Evolutionary conservation across 2,888 invertebrate genomes (phyloP), one percentile per base, ranked within the genome.

Genomic region (Thera britannica): DNA sequence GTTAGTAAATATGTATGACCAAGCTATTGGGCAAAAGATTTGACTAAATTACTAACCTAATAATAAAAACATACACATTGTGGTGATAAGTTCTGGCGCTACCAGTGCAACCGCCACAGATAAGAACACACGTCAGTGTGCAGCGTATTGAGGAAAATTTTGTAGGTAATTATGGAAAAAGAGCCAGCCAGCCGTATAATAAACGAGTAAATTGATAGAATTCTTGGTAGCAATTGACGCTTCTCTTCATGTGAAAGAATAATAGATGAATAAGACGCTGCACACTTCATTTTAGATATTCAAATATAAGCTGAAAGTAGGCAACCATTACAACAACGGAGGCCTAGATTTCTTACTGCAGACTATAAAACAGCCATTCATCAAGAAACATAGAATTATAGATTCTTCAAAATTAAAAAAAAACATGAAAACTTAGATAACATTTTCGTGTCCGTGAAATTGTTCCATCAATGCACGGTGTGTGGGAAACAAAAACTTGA

Each of bases 91-190:
- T 65, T 66, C 70, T 51, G 67, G 57, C 52, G 44, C 55, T 51
- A 48, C 38, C 49, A 34, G 7, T 57, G 23, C 56, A 6, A 38
- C 55, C 6, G 5, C 12, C 48, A 48, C 59, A 49, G 59, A 72
- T 72, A 72, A 70, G 70, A 68, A 71, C 65, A 65, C 61, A 66
- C 71, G 60, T 54, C 2, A 36, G 81, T 88, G 77, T 80, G 86
- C 79, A 84, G 86, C 68, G 73, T 77, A 83, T 73, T 90, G 89
- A 90, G 90, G 90, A 90, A 88, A 90, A 88, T 81, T 76, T 68
- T 63, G 62, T 54, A n/a, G n/a, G n/a, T n/a, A 57, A 63, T 44
- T 66, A 72, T 69, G 55, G 58, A 64, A 60, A 54, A 54, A 72
- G 71, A 75, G 70, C 55, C 75, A 75, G 61, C 72, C 70, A 68